Conservation (phyloP, 2,113 vertebrate species). For the Uropsilus gracilis region DNA sequence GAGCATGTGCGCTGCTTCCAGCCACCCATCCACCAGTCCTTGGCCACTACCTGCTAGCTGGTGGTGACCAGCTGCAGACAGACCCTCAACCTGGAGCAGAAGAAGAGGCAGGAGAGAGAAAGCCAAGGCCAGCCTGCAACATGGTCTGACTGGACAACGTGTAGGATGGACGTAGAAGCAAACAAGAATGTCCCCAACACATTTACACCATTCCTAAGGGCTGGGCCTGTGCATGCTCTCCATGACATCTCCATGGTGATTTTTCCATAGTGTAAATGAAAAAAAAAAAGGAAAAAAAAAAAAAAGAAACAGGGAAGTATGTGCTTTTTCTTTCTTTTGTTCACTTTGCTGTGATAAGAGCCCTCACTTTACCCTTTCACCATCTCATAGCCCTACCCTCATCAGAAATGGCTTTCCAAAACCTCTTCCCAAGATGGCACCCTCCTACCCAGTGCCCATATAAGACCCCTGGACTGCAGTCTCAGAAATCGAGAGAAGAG, state of each 20-base stretch:
- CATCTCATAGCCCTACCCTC: not conserved
- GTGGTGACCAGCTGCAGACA: not conserved
- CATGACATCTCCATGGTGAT: conserved; percentile 83
- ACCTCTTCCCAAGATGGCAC: not conserved
- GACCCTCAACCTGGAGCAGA: conserved; percentile 26
- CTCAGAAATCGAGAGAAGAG: not conserved
- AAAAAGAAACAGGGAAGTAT: conserved; percentile 52
- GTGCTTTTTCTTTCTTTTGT: conserved; percentile 69
- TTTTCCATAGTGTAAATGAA: conserved; percentile 80
- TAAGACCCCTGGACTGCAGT: not conserved
- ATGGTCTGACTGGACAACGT: not conserved
- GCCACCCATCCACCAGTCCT: conserved; percentile 98
- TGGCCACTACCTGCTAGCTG: conserved; percentile 97
- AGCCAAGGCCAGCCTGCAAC: not conserved
- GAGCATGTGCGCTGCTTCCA: conserved; percentile 99
- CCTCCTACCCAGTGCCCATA: not conserved
- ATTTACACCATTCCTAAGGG: conserved; percentile 38
- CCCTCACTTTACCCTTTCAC: not conserved
- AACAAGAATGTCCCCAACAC: conserved; percentile 61
- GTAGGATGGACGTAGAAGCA: conserved; percentile 48
- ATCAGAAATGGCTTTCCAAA: not conserved
- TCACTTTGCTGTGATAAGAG: not conserved
- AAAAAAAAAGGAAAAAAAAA: not conserved
- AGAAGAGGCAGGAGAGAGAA: conserved; percentile 63
- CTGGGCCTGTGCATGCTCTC: conserved; percentile 85